Evolutionary conservation across 1,140 invertebrate species (phyloP), one percentile per base, ranked within the genome.

Genomic region (Papilio aristodemus): DNA sequence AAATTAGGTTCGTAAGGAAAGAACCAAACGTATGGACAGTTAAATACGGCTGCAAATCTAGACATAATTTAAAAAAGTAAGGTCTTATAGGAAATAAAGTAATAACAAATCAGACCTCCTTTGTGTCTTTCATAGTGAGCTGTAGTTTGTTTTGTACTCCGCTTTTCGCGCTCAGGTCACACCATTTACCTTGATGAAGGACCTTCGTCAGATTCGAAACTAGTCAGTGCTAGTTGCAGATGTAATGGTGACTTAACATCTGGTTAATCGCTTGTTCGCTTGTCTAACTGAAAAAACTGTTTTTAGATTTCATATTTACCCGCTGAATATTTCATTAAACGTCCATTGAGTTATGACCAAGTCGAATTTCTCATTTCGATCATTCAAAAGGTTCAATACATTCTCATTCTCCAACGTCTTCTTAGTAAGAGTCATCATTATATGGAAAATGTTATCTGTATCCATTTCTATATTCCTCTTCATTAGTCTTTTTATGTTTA

Each of bases 1-100:
- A 72, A 76, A 43, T 77, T 77, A 0, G 75, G 59, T 8, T 80
- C 78, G 25, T 73, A 36, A 0, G 71, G 67, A 10, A 62, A 74
- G 9, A 70, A n/a, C 80, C 75, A 77, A 7, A 82, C 76, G 27
- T 75, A 71, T 0, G 78, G 80, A 43, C 73, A 76, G 32, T 76
- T 68, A 38, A 67, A 80, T 25, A 76, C 54, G 4, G 73, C 46
- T 37, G 71, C 54, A 41, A 78, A 54, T 0, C 80, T 82, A 64
- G 11, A 73, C 75, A 63, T 43, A 62, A 17, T 62, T 36, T 13
- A 41, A 50, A 57, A 32, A 32, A 32, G n/a, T n/a, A n/a, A n/a
- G n/a, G n/a, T n/a, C n/a, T n/a, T n/a, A n/a, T n/a, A n/a, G n/a
- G n/a, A n/a, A n/a, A n/a, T n/a, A n/a, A n/a, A n/a, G n/a, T n/a